Percentiles rank a stretch among this genome's conserved stretches.
Conservation (phyloP, 2,888 invertebrate species). For the Stenchaetothrips biformis region DNA sequence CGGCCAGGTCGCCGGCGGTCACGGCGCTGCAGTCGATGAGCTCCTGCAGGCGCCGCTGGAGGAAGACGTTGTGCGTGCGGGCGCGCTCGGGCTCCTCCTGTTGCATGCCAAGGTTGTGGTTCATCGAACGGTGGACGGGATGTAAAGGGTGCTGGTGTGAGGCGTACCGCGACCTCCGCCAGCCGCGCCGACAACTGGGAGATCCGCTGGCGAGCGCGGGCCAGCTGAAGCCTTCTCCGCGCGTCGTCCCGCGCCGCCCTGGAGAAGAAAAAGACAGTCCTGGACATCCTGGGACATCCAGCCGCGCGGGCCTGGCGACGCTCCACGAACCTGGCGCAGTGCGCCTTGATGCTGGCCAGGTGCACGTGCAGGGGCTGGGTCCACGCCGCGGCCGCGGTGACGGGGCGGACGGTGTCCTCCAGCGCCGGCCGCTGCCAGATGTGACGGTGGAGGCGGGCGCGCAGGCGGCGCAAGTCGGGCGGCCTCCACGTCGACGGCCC, state of each 20-base stretch:
- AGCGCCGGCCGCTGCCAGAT: neutral
- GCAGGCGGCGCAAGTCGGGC: neutral
- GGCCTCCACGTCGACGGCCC: neutral
- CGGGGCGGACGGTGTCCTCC: neutral
- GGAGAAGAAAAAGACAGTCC: neutral
- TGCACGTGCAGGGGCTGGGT: neutral
- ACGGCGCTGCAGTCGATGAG: slow-evolving; percentile 14
- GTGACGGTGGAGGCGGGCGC: neutral
- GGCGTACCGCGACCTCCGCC: neutral
- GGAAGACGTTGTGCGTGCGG: neutral
- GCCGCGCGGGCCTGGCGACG: neutral
- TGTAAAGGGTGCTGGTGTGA: too few species aligned
- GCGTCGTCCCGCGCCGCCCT: neutral
- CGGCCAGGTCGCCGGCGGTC: slow-evolving; percentile 5
- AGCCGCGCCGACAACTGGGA: neutral
- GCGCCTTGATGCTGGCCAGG: neutral
- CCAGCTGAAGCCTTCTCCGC: neutral
- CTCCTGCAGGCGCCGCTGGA: neutral
- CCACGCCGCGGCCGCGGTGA: neutral
- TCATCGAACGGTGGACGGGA: too few species aligned
- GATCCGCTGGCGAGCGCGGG: neutral
- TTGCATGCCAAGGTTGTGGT: too few species aligned
- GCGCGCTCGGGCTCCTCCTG: neutral
- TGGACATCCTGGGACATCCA: neutral
- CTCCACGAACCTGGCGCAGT: neutral